Evolutionary conservation across 2,113 vertebrate species (phyloP), one percentile per base, ranked within the genome.

Genomic region (Sula dactylatra): DNA sequence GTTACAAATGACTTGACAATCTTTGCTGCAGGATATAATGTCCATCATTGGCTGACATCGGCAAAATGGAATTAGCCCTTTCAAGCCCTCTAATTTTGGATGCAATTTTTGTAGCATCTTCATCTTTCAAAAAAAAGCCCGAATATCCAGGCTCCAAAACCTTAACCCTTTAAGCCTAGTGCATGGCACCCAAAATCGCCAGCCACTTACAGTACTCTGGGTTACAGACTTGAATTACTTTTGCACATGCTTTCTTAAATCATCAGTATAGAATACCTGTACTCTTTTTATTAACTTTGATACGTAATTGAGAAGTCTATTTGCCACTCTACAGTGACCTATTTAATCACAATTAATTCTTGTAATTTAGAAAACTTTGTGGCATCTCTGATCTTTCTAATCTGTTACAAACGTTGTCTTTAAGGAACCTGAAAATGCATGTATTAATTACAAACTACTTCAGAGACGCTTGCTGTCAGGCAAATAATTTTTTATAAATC

Each of bases 401-500:
- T 96, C 91, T 97, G 65, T 65, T 73, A 62, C 42, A 61, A 95
- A 88, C 52, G 5, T 90, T 90, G 72, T 91, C 93, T 97, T 96
- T 84, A 96, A 98, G 84, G 76, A 89, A 84, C 88, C 85, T 90
- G 94, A 96, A 93, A 95, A 96, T 88, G 84, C 88, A 93, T 34
- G 47, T 96, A 96, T 95, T 97, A 97, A 98, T 98, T 96, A 94
- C 80, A 94, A 96, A 65, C 58, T 93, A 92, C 93, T 97, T 96
- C 93, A 90, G 91, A 98, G 95, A 44, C 0, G 2, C 65, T 73
- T 97, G 81, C 82, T 97, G 52, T 82, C 90, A 89, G 73, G 59
- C 70, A 97, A 94, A 80, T 86, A 77, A 18, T 64, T 69, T 84
- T 90, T 92, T 97, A 58, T 88, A 94, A 88, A 87, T 93, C 96